Evolutionary conservation across 2,797 vertebrate genomes (phyloP).

Genomic region (Lagodon rhomboides): DNA sequence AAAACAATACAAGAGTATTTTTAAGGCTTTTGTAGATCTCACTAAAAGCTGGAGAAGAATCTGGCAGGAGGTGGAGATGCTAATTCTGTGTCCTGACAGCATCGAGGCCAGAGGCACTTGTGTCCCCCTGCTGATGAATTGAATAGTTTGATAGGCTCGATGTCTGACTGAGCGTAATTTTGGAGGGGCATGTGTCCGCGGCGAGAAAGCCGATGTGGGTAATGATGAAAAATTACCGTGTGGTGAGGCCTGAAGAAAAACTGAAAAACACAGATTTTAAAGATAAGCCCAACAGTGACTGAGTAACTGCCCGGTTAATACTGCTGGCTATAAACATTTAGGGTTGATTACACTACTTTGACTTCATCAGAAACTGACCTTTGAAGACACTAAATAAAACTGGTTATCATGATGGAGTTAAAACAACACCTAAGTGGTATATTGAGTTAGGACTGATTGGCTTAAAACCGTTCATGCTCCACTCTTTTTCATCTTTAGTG

Average conservation of each 20-base stretch:
- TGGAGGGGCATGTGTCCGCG: slow-evolving; percentile 39
- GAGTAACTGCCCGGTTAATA: slow-evolving; percentile 78
- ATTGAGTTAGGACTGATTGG: slow-evolving; percentile 85
- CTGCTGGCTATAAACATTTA: slow-evolving; percentile 78
- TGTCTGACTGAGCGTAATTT: slow-evolving; percentile 50
- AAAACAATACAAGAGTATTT: background rate
- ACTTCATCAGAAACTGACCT: slow-evolving; percentile 83
- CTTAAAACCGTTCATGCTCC: slow-evolving; percentile 73
- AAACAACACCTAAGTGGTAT: slow-evolving; percentile 82
- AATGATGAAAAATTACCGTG: slow-evolving; percentile 68
- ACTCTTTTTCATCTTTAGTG: slow-evolving; percentile 83
- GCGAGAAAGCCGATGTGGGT: slow-evolving; percentile 46
- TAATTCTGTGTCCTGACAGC: slow-evolving; percentile 43
- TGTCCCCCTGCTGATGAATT: slow-evolving; percentile 48
- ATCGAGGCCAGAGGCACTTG: slow-evolving; percentile 43
- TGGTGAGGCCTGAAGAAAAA: slow-evolving; percentile 46
- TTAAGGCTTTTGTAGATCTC: background rate
- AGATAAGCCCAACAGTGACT: slow-evolving; percentile 59
- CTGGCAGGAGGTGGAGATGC: slow-evolving; percentile 31
- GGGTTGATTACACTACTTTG: slow-evolving; percentile 81
- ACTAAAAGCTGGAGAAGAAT: background rate
- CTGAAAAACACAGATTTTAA: slow-evolving; percentile 41
- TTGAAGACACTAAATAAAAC: slow-evolving; percentile 84
- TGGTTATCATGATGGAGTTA: slow-evolving; percentile 82
- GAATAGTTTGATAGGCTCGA: slow-evolving; percentile 41